These are phyloP conservation scores for Macropodus opercularis DNA, from an alignment of 2,797 vertebrate genomes.

Conservation along the genomic window DNA sequence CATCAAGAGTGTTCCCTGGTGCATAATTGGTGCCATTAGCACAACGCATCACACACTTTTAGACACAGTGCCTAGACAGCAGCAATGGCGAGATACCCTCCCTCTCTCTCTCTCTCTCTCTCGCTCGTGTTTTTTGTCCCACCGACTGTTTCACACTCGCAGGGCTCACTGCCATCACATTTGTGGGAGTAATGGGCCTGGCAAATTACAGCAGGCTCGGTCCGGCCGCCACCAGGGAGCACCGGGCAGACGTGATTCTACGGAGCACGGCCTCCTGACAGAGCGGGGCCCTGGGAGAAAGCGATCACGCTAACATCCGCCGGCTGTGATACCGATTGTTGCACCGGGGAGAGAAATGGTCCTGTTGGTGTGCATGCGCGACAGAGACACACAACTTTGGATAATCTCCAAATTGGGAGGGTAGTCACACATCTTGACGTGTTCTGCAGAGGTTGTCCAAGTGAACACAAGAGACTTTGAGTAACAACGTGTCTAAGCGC, in stretches of 20 bases:
- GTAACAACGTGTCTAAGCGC: slow-evolving; percentile 49
- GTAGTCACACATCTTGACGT: slow-evolving; percentile 40
- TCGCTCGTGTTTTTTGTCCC: slow-evolving; percentile 55
- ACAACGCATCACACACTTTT: slow-evolving; percentile 43
- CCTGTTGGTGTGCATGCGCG: slow-evolving; percentile 7
- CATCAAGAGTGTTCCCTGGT: slow-evolving; percentile 67
- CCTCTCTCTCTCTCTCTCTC: slow-evolving; percentile 21
- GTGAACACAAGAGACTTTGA: slow-evolving; percentile 30
- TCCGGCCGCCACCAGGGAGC: slow-evolving; percentile 51
- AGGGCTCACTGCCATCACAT: slow-evolving; percentile 64
- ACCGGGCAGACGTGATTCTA: slow-evolving; percentile 50
- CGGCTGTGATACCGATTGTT: slow-evolving; percentile 37
- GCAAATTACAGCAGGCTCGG: slow-evolving; percentile 68
- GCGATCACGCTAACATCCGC: slow-evolving; percentile 33
- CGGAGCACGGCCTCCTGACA: slow-evolving; percentile 46
- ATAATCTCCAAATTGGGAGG: slow-evolving; percentile 51
- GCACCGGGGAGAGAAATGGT: slow-evolving; percentile 3
- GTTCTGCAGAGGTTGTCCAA: slow-evolving; percentile 30
- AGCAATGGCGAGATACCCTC: slow-evolving; percentile 26
- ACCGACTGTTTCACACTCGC: slow-evolving; percentile 68
- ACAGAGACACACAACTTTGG: slow-evolving; percentile 29
- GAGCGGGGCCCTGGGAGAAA: slow-evolving; percentile 10
- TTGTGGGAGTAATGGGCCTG: slow-evolving; percentile 72
- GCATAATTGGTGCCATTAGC: slow-evolving; percentile 77
- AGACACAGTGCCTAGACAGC: slow-evolving; percentile 34